Conservation (phyloP, 1,140 invertebrate species). For the Nixonia krombeini region DNA sequence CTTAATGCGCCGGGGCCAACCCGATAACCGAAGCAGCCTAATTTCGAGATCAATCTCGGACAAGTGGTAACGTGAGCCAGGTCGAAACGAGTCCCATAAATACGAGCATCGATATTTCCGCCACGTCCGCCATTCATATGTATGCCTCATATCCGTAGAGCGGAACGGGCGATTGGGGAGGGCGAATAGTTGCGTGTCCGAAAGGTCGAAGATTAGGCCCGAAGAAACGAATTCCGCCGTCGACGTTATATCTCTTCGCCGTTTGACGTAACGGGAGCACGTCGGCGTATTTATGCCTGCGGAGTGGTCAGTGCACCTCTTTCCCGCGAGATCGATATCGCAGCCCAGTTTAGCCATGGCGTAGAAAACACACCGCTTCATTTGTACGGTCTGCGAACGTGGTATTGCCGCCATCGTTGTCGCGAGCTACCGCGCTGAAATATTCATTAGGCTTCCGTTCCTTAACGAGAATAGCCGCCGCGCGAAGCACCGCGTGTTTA, state of each 20-base stretch:
- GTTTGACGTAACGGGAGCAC: conserved; percentile 21
- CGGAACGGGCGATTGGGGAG: not conserved
- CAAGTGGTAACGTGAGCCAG: not conserved
- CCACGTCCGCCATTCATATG: conserved; percentile 19
- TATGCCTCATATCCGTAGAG: conserved; percentile 17
- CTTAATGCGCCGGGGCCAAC: not conserved
- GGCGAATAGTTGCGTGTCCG: not conserved
- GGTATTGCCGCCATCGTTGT: too few relatives aligned
- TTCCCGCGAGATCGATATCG: conserved; percentile 33
- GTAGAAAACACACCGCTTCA: conserved; percentile 36
- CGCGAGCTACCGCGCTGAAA: conserved; percentile 39
- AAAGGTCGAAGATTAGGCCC: not conserved
- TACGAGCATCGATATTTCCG: conserved; percentile 21
- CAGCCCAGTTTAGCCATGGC: conserved; percentile 31
- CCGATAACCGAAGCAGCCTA: not conserved
- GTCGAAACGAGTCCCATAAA: conserved; percentile 17
- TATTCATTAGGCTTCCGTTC: conserved; percentile 51
- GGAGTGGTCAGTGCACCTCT: conserved; percentile 17
- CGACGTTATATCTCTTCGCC: not conserved
- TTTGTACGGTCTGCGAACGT: conserved; percentile 37
- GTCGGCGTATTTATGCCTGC: conserved; percentile 46
- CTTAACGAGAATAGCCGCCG: too few relatives aligned
- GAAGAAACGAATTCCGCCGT: not conserved
- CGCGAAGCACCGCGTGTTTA: too few relatives aligned
- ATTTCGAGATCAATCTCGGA: not conserved